A percentile compares a stretch with the other conserved stretches of the same genome.
Conservation (phyloP, 2,113 vertebrate genomes). For the Stegostoma tigrinum region DNA sequence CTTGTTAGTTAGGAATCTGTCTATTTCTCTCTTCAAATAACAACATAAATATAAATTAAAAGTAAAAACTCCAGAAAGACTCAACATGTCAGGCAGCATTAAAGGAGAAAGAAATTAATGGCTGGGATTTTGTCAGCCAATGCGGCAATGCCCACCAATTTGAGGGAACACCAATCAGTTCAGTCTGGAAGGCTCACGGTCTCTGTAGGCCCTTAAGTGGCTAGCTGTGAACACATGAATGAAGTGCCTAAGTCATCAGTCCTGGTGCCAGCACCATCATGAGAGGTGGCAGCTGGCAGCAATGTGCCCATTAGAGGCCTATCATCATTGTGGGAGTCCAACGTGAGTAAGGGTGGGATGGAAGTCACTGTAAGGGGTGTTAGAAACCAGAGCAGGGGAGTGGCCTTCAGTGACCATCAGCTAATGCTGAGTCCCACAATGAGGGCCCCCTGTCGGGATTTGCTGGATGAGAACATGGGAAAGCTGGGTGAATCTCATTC, state of each 20-base stretch:
- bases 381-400: background rate
- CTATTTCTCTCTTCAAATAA: too few relatives aligned
- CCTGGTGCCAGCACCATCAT: background rate
- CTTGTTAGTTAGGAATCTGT: too few relatives aligned
- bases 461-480: background rate
- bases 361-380: background rate
- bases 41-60: background rate
- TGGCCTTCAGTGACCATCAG: background rate
- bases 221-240: background rate
- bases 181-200: background rate
- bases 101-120: background rate
- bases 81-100: background rate
- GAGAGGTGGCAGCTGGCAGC: too few relatives aligned
- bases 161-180: background rate
- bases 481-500: background rate
- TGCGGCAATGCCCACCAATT: background rate
- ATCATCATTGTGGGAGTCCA: background rate
- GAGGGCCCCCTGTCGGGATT: background rate
- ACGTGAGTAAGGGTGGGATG: background rate
- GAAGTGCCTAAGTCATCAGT: background rate
- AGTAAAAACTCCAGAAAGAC: background rate
- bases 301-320: background rate
- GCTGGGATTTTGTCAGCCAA: background rate
- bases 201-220: background rate
- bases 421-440: background rate